Conservation (phyloP, 2,888 invertebrate genomes). For the Pherbina coryleti region DNA sequence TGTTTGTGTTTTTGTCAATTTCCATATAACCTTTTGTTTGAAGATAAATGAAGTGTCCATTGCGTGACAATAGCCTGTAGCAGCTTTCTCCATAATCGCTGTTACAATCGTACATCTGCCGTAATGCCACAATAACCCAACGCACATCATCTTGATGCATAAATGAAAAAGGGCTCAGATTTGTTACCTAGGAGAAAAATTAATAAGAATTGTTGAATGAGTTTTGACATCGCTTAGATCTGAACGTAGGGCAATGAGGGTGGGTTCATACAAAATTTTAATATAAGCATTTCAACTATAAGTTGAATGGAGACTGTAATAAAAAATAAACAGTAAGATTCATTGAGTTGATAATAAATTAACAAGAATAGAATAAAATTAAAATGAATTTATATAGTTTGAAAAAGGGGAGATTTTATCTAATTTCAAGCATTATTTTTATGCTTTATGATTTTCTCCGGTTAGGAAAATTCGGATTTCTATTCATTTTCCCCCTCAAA, state of each 20-base stretch:
- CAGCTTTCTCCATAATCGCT: constrained; percentile 87
- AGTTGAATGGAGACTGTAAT: neutral
- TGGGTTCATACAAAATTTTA: neutral
- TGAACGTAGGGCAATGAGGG: neutral
- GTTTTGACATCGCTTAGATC: neutral
- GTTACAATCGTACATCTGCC: constrained; percentile 90
- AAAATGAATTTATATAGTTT: no score
- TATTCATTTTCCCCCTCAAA: no score
- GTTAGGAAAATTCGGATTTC: no score
- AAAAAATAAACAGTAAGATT: neutral
- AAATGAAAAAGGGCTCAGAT: constrained; percentile 87
- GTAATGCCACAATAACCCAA: constrained; percentile 88
- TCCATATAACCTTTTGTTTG: constrained; percentile 87
- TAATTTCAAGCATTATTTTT: no score
- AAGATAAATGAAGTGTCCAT: constrained; percentile 86
- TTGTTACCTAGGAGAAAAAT: constrained; percentile 73
- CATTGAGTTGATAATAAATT: no score
- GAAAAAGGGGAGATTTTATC: no score
- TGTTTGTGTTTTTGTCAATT: constrained; percentile 80
- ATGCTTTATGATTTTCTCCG: no score
- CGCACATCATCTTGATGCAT: constrained; percentile 92
- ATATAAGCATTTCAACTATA: neutral
- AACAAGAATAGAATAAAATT: no score
- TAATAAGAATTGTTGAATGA: neutral
- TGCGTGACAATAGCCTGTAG: constrained; percentile 84